Evolutionary conservation across 2,888 invertebrate genomes (phyloP), one percentile per base, ranked within the genome.

Genomic region (Desoria tigrina): DNA sequence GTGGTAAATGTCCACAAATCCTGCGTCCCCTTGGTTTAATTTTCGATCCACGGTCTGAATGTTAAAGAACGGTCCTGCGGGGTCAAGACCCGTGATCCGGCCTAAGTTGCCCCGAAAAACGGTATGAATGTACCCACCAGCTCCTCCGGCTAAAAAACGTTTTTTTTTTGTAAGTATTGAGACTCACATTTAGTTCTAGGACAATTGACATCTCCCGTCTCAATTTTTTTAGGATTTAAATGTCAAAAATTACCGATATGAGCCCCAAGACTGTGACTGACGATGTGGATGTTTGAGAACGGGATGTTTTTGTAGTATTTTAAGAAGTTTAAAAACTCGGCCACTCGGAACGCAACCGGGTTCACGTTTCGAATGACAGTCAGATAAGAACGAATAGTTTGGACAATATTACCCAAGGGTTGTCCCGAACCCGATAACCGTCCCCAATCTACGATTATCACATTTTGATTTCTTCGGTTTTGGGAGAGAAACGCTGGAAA

Each of bases 1-100:
- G 51, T 72, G 66, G 49, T 72, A 72, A 50, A 72, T 66, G 18
- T 69, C 72, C 1, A 72, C 72, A 49, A 70, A 70, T 0, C 28
- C 11, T 7, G 72, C 72, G 23, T 69, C 68, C 23, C 63, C 61
- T 28, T 59, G 51, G 32, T 57, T 21, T n/a, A 72, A 58, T 16
- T 68, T 49, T 54, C 69, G 66, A 50, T 61, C 62, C 26, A 18
- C 23, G 1, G 63, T 23, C 61, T 68, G 63, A 24, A 55, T 2
- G 4, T 42, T 55, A 39, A 69, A 65, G 45, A 67, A 61, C 9
- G 63, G 61, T 14, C 66, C 68, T 6, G 72, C 72, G 37, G 72
- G 72, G 54, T 72, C 72, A 2, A 72, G 50, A 7, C 72, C 69
- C 14, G 49, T 56, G 54, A 67, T 60, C 23, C 64, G 64, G 1